Percentiles rank a stretch among this genome's conserved stretches.
Conservation (phyloP, 1,140 invertebrate genomes). For the Danaus plexippus region DNA sequence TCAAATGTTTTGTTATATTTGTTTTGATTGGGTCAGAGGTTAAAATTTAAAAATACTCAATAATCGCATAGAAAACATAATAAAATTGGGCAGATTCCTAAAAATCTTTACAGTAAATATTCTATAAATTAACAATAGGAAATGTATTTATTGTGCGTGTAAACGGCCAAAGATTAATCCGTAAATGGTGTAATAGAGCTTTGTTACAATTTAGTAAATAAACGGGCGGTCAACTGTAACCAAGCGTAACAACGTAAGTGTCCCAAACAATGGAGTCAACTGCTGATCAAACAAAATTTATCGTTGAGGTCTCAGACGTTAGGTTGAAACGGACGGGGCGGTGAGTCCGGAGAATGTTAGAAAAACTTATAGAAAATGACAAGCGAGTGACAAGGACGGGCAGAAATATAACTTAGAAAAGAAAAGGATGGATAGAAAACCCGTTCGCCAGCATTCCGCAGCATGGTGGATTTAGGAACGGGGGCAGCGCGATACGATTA, state of each 20-base stretch:
- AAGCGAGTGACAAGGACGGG: constrained; percentile 61
- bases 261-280: constrained; percentile 62
- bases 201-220: constrained; percentile 53
- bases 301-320: constrained; percentile 52
- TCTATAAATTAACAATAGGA: background rate
- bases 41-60: too few relatives aligned
- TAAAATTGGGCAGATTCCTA: too few relatives aligned
- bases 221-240: constrained; percentile 45
- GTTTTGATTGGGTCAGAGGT: too few relatives aligned
- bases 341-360: constrained; percentile 61
- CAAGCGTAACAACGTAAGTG: constrained; percentile 57
- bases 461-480: constrained; percentile 69
- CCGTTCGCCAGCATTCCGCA: constrained; percentile 66
- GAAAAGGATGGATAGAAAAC: constrained; percentile 63
- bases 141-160: constrained; percentile 5
- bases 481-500: constrained; percentile 67
- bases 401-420: constrained; percentile 44
- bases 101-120: background rate
- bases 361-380: constrained; percentile 72
- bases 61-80: too few relatives aligned
- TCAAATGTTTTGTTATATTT: too few relatives aligned
- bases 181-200: constrained; percentile 39
- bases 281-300: constrained; percentile 65
- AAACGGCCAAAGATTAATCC: constrained; percentile 19
- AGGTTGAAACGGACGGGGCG: constrained; percentile 60